Percentiles rank a stretch among this genome's conserved stretches.
phyloP scores from a whole-genome alignment of 1,140 invertebrate species.

The Penaeus indicus region DNA sequence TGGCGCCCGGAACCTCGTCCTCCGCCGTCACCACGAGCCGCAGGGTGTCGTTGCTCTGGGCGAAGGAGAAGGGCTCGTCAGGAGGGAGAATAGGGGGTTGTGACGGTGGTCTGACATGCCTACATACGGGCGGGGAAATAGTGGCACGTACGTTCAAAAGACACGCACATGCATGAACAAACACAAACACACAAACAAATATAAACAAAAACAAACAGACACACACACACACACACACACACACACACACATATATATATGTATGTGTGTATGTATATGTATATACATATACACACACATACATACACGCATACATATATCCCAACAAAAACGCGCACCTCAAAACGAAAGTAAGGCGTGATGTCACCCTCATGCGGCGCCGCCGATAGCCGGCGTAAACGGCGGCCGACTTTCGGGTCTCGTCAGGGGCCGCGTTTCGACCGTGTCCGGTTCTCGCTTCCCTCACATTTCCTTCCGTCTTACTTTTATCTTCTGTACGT shows the following conservation, averaged over 20 bases:
- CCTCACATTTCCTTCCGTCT: no score
- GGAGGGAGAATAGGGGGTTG: no score
- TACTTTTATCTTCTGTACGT: no score
- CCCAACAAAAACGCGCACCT: background rate
- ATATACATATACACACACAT: background rate
- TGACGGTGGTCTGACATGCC: no score
- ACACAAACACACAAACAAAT: no score
- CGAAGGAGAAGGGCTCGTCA: constrained; percentile 61
- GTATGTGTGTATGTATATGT: background rate
- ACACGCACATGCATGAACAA: background rate
- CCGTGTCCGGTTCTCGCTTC: no score
- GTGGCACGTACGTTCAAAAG: background rate
- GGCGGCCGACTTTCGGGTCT: no score
- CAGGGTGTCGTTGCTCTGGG: constrained; percentile 81
- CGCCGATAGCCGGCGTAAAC: no score
- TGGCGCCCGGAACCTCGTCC: constrained; percentile 80
- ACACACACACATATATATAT: constrained; percentile 9
- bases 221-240: constrained; percentile 8
- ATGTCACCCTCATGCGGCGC: no score
- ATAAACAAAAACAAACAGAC: no score
- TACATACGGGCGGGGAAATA: no score
- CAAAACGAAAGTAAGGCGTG: background rate
- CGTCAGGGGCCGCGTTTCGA: no score
- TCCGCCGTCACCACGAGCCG: constrained; percentile 83
- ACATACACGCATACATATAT: background rate